Evolutionary conservation across 2,888 invertebrate species (phyloP), one percentile per base, ranked within the genome.

Genomic region (Scaptomyza tumidula): DNA sequence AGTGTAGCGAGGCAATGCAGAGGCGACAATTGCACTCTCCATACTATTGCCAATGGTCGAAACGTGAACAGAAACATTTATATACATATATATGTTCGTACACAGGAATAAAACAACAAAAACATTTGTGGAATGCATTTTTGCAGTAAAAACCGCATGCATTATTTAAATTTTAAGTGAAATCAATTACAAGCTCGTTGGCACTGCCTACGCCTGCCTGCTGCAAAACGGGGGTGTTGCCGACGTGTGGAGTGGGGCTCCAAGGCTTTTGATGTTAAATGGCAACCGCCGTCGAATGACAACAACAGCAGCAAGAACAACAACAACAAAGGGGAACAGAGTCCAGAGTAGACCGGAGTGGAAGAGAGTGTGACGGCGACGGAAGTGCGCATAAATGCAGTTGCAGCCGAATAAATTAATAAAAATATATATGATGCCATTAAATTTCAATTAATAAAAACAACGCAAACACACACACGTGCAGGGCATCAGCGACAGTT

Each of bases 401-500:
- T 80, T 83, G 81, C 87, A 81, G 74, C 64, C 67, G 85, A 77
- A 88, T 87, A 86, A 81, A 88, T 89, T 86, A 81, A 86, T 89
- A 89, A 88, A 89, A 88, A 78, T 84, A 78, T 84, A 78, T 78
- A 74, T 85, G 88, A 88, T 75, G 79, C 90, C 91, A 90, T 90
- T 90, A 90, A 90, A 91, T 89, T 91, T 91, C 90, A 91, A 90
- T 90, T 91, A 89, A 90, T 89, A 90, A 90, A 84, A 89, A 75
- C 86, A 89, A 75, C 63, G 86, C 85, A 89, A 81, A 89, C 86
- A 86, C 74, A 86, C 80, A 78, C 88, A 78, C 82, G 84, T 70
- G 64, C 73, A 58, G 48, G 29, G 81, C 65, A 73, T 76, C 80
- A 82, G 62, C 54, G 56, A 62, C 41, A 37, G 48, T 46, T 67